phyloP scores from a whole-genome alignment of 1,140 invertebrate genomes.

The Bactericera cockerelli region DNA sequence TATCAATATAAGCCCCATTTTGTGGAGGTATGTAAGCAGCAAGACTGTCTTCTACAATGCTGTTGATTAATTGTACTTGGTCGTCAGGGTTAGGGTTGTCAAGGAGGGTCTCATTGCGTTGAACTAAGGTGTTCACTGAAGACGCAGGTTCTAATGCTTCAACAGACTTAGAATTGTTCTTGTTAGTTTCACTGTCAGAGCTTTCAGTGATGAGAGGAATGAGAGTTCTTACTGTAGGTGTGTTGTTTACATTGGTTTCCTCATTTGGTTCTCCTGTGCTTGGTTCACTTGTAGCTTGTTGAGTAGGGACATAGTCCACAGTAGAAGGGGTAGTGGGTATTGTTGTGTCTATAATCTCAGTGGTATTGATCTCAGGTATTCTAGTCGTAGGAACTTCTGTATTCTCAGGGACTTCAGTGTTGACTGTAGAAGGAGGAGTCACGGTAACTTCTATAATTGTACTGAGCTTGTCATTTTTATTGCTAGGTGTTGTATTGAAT shows the following conservation, averaged over 20 bases:
- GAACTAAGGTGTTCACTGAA: background rate
- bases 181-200: background rate
- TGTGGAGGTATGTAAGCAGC: too few relatives aligned
- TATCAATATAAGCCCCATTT: background rate
- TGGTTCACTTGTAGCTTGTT: background rate
- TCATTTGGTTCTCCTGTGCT: background rate
- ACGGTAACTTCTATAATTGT: background rate
- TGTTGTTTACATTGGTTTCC: background rate
- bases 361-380: background rate
- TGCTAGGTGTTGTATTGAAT: too few relatives aligned
- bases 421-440: background rate
- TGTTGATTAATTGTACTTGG: too few relatives aligned
- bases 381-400: background rate
- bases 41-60: too few relatives aligned
- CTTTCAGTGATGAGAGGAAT: too few relatives aligned
- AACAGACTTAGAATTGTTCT: background rate
- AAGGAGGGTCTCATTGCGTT: background rate
- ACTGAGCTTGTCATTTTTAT: constrained; percentile 1
- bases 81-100: background rate
- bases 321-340: background rate
- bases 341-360: background rate
- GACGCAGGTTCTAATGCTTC: constrained; percentile 6
- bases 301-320: background rate
- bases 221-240: too few relatives aligned
- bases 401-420: background rate